Base-by-base conservation (phyloP, 1,140 invertebrate species). In the Brachystomella parvula region DNA sequence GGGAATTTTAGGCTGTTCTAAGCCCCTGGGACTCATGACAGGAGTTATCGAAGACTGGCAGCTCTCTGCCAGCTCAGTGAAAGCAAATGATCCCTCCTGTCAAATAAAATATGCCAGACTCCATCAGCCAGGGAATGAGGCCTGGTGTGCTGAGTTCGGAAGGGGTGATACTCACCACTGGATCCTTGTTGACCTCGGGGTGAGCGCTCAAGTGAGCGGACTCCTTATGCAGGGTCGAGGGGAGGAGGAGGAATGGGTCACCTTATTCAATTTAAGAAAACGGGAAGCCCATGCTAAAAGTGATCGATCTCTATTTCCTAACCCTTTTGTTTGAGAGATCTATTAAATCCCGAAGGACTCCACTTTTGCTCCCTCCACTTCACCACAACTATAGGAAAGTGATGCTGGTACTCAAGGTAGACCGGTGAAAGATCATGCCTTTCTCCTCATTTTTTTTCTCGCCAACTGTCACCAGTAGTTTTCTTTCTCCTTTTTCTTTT, bases 1-100 rank as follows among this genome's bases (percentile, higher is more conserved):
- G n/a, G n/a, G n/a, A n/a, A n/a, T 61, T 64, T 44, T 58, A 76
- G 77, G 75, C 24, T 79, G 78, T 66, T 76, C 77, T 21, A 69
- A 73, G 29, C 81, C 82, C 17, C 75, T 84, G 71, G 83, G 83
- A 2, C 76, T 83, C 77, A 83, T 82, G 69, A 79, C 80, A 1
- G 82, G 82, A 1, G 74, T 75, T 3, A 82, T 84, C 49, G 76
- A 81, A 73, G 83, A 84, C 73, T 84, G 83, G 82, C 83, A 84
- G 74, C 79, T 84, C 59, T 79, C 81, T 3, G 81, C 82, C 12
- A 82, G 80, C 12, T 83, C 81, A 21, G 77, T 77, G 2, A 79
- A 79, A 65, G 78, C 79, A 1, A 75, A 77, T 44, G 81, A 83
- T 70, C 74, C 77, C 6, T 76, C 77, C 24, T 84, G 82, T 73